These are phyloP conservation scores for Tychaedon coryphoeus DNA, from an alignment of 2,113 vertebrate species.

Conservation along the genomic window DNA sequence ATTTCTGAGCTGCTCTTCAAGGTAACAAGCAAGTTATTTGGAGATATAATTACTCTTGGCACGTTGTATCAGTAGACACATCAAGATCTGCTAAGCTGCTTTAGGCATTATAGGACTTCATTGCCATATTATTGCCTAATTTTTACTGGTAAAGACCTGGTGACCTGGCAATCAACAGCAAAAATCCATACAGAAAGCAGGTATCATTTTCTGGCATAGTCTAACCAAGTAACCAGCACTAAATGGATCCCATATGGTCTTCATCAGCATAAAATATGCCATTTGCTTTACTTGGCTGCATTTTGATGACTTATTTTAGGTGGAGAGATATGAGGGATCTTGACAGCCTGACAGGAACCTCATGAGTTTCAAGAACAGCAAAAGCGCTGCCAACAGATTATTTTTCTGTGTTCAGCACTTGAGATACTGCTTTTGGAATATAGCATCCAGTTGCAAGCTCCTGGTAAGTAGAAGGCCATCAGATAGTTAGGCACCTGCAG, in stretches of 20 bases:
- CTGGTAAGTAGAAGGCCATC: background rate
- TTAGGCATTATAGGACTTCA: background rate
- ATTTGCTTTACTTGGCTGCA: conserved; percentile 42
- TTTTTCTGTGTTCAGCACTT: background rate
- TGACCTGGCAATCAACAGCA: background rate
- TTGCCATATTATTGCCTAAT: background rate
- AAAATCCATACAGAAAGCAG: conserved; percentile 17
- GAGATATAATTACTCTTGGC: background rate
- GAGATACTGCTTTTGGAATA: background rate
- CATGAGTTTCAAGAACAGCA: background rate
- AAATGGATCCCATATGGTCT: conserved; percentile 27
- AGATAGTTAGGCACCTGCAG: background rate
- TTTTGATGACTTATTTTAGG: background rate
- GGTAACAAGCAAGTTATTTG: background rate
- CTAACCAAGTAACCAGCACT: background rate
- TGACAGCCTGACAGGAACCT: conserved; percentile 17
- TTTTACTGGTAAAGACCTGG: background rate
- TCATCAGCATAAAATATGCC: conserved; percentile 22
- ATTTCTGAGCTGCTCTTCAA: background rate
- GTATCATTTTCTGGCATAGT: conserved; percentile 18
- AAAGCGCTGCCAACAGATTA: background rate
- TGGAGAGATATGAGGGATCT: conserved; percentile 10
- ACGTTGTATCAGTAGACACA: background rate
- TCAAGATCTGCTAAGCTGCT: background rate
- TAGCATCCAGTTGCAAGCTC: background rate